phyloP scores from a whole-genome alignment of 2,888 invertebrate species.

The Epinotia ramella region DNA sequence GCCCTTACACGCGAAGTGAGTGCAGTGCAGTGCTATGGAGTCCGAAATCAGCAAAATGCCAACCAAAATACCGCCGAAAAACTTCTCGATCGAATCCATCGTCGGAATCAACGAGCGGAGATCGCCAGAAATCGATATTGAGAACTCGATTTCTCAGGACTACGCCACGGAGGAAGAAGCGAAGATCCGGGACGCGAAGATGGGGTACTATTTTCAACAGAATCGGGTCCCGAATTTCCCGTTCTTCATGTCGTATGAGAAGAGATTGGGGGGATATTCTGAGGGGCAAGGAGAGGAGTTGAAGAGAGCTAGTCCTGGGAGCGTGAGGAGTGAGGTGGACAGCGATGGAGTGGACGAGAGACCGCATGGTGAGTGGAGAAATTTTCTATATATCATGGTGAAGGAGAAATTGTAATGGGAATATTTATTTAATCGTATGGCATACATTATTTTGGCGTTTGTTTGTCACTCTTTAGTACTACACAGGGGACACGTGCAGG shows the following conservation, averaged over 20 bases:
- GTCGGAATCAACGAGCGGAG: conserved; percentile 77
- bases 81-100: conserved; percentile 88
- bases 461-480: too few species aligned
- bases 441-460: too few species aligned
- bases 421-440: too few species aligned
- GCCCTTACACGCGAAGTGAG: conserved; percentile 29
- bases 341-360: conserved; percentile 79
- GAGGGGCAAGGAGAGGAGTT: conserved; percentile 68
- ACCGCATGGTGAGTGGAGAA: conserved; percentile 69
- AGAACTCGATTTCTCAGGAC: conserved; percentile 74
- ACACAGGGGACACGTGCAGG: too few species aligned
- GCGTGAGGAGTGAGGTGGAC: conserved; percentile 78
- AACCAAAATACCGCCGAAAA: conserved; percentile 83
- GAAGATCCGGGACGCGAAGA: conserved; percentile 72
- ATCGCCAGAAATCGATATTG: conserved; percentile 80
- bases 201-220: conserved; percentile 79
- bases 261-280: conserved; percentile 64
- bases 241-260: conserved; percentile 81
- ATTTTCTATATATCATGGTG: too few species aligned
- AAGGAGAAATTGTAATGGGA: too few species aligned
- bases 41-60: conserved; percentile 77
- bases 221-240: conserved; percentile 79
- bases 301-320: conserved; percentile 78
- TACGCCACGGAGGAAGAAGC: conserved; percentile 72
- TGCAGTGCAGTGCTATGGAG: conserved; percentile 65